phyloP scores from a whole-genome alignment of 2,888 invertebrate species.

The Acleris laterana region DNA sequence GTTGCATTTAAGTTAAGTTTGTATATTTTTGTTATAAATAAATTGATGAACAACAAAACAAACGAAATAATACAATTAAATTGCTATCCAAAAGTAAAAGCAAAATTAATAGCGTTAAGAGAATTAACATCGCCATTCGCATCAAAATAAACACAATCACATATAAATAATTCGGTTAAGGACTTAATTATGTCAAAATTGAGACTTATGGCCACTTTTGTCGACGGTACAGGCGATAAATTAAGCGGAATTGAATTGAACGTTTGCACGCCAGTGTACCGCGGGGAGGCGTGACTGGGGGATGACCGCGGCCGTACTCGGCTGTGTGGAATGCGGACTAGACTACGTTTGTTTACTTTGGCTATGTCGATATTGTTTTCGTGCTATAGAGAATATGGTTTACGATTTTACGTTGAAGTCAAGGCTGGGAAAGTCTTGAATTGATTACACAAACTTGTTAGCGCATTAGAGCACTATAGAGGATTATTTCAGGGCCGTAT shows the following conservation, averaged over 20 bases:
- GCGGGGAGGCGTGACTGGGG: slow-evolving; percentile 14
- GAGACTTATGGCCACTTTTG: slow-evolving; percentile 30
- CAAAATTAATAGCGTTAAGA: slow-evolving; percentile 2
- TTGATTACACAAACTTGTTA: too few relatives aligned
- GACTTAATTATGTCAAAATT: slow-evolving; percentile 21
- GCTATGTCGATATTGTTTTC: neutral
- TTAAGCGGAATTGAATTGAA: slow-evolving; percentile 37
- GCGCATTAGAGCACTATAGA: too few relatives aligned
- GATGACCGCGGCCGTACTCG: slow-evolving; percentile 23
- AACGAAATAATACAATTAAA: neutral
- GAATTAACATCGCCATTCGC: slow-evolving; percentile 11
- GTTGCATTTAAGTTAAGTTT: too few relatives aligned
- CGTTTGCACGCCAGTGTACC: slow-evolving; percentile 24
- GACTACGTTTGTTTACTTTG: neutral
- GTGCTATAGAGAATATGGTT: too few relatives aligned
- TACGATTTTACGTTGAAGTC: too few relatives aligned
- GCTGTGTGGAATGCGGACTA: slow-evolving; percentile 3
- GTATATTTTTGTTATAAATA: too few relatives aligned
- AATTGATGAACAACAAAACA: neutral
- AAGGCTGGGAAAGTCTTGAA: too few relatives aligned
- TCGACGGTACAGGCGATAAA: slow-evolving; percentile 35
- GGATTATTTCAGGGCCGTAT: too few relatives aligned
- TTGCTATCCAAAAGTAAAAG: neutral
- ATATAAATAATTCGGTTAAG: slow-evolving; percentile 24
- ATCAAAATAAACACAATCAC: slow-evolving; percentile 19